Evolutionary conservation across 2,888 invertebrate genomes (phyloP).

Genomic region (Xylocampa areola): DNA sequence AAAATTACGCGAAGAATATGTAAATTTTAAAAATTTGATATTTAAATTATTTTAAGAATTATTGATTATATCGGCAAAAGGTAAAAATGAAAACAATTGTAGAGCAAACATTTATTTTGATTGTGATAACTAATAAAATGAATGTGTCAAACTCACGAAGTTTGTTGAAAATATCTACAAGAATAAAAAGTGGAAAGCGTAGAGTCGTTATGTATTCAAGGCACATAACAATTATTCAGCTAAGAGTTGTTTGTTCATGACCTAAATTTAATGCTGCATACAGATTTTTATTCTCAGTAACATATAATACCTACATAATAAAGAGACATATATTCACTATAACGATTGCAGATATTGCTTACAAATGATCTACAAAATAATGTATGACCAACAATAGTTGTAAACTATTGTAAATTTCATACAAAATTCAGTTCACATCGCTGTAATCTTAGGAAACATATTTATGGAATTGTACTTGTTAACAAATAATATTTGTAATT

Average conservation of each 20-base stretch:
- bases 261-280: conserved; percentile 79
- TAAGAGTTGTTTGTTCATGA: conserved; percentile 79
- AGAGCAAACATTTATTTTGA: too few species aligned
- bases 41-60: conserved; percentile 25
- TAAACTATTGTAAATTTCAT: not conserved
- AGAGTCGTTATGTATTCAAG: conserved; percentile 57
- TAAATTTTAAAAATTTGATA: conserved; percentile 20
- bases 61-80: conserved; percentile 25
- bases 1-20: conserved; percentile 13
- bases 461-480: conserved; percentile 10
- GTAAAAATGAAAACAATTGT: conserved; percentile 40
- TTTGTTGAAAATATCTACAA: conserved; percentile 17
- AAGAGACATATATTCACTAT: conserved; percentile 54
- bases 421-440: not conserved
- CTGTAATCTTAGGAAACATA: conserved; percentile 1
- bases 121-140: conserved; percentile 18
- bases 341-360: conserved; percentile 17
- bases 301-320: conserved; percentile 74
- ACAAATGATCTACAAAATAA: conserved; percentile 14
- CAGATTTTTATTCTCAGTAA: conserved; percentile 70
- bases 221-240: conserved; percentile 79
- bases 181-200: conserved; percentile 41
- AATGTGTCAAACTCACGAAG: conserved; percentile 23
- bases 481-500: conserved; percentile 21
- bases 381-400: conserved; percentile 1